Conservation (phyloP, 2,888 invertebrate species). For the Barypeithes pellucidus region DNA sequence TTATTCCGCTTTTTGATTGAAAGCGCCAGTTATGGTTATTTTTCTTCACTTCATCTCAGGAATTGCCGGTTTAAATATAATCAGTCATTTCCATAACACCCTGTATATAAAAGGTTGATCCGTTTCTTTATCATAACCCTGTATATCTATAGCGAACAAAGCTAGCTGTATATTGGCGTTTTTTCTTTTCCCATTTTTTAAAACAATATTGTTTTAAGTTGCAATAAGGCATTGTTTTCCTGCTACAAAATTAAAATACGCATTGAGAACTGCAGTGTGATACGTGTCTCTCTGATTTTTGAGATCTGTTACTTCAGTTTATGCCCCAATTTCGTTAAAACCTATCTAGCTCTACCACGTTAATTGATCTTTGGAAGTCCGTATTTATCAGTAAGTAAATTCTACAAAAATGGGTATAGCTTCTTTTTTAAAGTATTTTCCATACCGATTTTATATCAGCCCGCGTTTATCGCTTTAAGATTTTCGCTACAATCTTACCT, state of each 20-base stretch:
- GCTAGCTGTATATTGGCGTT: too few species aligned
- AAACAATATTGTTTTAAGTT: neutral
- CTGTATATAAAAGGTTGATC: too few species aligned
- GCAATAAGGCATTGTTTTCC: neutral
- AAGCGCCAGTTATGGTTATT: too few species aligned
- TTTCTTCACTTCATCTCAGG: too few species aligned
- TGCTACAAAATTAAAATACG: neutral
- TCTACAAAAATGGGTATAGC: constrained; percentile 2
- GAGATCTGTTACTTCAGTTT: constrained; percentile 12
- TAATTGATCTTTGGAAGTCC: constrained; percentile 46
- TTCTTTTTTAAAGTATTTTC: neutral
- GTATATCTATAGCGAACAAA: too few species aligned
- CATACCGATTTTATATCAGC: neutral
- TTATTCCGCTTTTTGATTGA: too few species aligned
- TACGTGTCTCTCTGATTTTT: neutral
- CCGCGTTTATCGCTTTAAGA: neutral
- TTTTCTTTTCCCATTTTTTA: too few species aligned
- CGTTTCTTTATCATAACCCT: too few species aligned
- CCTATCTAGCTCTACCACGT: constrained; percentile 34
- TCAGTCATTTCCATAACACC: too few species aligned
- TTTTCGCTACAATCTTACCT: neutral
- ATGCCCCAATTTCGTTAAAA: constrained; percentile 29
- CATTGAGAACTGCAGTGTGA: neutral
- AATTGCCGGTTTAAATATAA: too few species aligned
- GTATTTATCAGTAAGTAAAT: constrained; percentile 6